Percentiles rank a stretch among this genome's conserved stretches.
These are phyloP conservation scores for Rhea pennata DNA, from an alignment of 2,113 vertebrate genomes.

Conservation along the genomic window DNA sequence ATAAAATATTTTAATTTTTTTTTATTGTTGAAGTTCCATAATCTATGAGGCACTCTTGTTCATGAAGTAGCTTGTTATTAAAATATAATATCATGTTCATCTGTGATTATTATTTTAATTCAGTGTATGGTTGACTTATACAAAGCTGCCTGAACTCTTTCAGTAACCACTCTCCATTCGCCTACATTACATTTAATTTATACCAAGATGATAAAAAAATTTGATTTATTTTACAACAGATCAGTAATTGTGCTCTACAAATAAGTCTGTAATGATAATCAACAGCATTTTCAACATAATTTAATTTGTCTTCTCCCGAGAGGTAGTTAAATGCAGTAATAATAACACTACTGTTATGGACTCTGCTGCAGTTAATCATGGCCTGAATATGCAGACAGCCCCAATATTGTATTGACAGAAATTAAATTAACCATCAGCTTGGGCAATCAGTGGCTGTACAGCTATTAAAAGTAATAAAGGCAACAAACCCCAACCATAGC, in stretches of 20 bases:
- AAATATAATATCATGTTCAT: slow-evolving; percentile 70
- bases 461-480: slow-evolving; percentile 89
- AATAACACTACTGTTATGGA: slow-evolving; percentile 86
- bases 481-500: slow-evolving; percentile 82
- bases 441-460: slow-evolving; percentile 86
- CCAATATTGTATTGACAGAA: slow-evolving; percentile 92
- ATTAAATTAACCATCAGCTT: slow-evolving; percentile 90
- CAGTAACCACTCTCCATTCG: slow-evolving; percentile 68
- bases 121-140: slow-evolving; percentile 69
- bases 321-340: slow-evolving; percentile 90
- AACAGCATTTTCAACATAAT: slow-evolving; percentile 91
- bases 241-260: slow-evolving; percentile 91
- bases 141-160: slow-evolving; percentile 73
- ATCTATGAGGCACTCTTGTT: slow-evolving; percentile 68
- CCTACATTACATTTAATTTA: slow-evolving; percentile 83
- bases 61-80: slow-evolving; percentile 77
- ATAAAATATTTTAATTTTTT: slow-evolving; percentile 28
- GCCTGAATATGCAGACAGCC: slow-evolving; percentile 88
- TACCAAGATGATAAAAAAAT: slow-evolving; percentile 88
- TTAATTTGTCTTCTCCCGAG: slow-evolving; percentile 90
- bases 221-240: slow-evolving; percentile 93
- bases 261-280: slow-evolving; percentile 91
- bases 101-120: slow-evolving; percentile 79
- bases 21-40: slow-evolving; percentile 57
- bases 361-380: slow-evolving; percentile 86